Evolutionary conservation across 2,113 vertebrate species (phyloP), one percentile per base, ranked within the genome.

Genomic region (Salvator merianae): DNA sequence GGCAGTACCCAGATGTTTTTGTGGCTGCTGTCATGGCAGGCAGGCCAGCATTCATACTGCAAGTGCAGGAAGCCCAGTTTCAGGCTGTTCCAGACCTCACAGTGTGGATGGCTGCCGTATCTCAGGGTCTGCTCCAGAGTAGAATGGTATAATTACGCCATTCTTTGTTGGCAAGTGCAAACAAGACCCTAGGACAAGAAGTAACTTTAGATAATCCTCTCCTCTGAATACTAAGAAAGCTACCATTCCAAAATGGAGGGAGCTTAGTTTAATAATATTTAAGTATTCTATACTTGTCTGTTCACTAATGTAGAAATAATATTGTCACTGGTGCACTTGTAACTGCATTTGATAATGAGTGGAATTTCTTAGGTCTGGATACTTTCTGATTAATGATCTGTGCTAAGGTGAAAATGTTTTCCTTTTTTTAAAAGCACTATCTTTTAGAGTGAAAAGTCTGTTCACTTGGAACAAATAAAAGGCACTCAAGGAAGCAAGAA

Each of bases 391-490:
- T 85, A n/a, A 65, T 53, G 86, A 24, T 40, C 4, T 65, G 47
- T 78, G 30, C 7, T 87, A 88, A 93, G 87, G 79, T 74, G 88
- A 62, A 30, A 38, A 79, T 40, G 81, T n/a, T 20, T 40, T 75
- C 69, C 83, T 5, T 20, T 93, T 88, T 90, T 78, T 87, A n/a
- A 65, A 92, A 91, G 30, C 86, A 84, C 0, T 81, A 59, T 89
- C 82, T 32, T 78, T 53, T 43, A 90, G 79, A 80, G 83, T 86
- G 90, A 13, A 13, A 43, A 73, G 2, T 89, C 88, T 36, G 14
- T 84, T 88, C 88, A 28, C 73, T 86, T 74, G 40, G 26, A 66
- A 83, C 59, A 92, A 62, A 93, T 83, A 47, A 89, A 91, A 88
- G 30, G 86, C 28, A 71, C 36, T 86, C 83, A 88, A 86, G 84